Conservation (phyloP, 2,797 vertebrate species). For the Numenius phaeopus region DNA sequence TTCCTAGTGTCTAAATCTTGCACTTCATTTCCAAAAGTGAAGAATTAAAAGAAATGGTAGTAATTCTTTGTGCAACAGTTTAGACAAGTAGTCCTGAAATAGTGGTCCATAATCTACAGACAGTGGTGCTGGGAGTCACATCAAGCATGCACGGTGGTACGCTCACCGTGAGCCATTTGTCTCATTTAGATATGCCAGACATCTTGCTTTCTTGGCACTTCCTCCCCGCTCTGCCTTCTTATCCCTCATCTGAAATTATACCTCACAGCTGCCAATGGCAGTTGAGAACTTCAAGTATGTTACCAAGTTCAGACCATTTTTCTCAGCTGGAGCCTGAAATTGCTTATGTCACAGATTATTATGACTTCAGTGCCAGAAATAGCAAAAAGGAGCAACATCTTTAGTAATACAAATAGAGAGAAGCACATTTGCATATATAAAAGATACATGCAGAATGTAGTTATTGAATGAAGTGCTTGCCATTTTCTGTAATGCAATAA, state of each 20-base stretch:
- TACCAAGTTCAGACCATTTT: constrained; percentile 29
- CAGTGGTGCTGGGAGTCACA: not conserved
- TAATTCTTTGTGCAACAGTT: not conserved
- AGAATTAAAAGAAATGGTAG: not conserved
- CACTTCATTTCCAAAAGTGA: not conserved
- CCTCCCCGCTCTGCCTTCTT: not conserved
- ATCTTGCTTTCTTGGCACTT: not conserved
- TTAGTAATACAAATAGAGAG: constrained; percentile 44
- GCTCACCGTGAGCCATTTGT: not conserved
- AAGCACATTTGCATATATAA: constrained; percentile 8
- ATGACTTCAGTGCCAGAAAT: constrained; percentile 50
- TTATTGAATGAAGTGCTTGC: not conserved
- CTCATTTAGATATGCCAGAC: not conserved
- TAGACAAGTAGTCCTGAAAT: not conserved
- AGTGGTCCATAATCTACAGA: not conserved
- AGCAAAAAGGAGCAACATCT: constrained; percentile 43
- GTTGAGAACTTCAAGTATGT: constrained; percentile 18
- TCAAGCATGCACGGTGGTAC: not conserved
- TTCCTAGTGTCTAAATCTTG: not conserved
- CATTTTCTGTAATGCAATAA: constrained; percentile 5
- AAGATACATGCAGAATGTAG: not conserved
- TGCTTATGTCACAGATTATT: constrained; percentile 51
- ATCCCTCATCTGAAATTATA: constrained; percentile 1
- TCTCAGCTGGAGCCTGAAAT: constrained; percentile 46
- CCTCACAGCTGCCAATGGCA: constrained; percentile 41